phyloP scores from a whole-genome alignment of 1,140 invertebrate genomes.

The Heliconius hewitsoni region DNA sequence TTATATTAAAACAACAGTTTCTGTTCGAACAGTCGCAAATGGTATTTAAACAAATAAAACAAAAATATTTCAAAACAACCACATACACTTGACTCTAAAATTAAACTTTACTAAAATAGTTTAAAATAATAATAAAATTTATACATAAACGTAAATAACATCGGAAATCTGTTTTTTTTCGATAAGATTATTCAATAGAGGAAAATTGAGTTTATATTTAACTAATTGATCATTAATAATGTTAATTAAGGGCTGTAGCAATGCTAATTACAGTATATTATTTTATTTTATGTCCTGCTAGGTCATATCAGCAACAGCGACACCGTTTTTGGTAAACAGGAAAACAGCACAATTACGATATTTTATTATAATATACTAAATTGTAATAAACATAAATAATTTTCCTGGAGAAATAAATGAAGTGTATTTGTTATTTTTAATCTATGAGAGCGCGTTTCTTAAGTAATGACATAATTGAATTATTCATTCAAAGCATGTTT shows the following conservation, averaged over 20 bases:
- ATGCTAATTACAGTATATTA: constrained; percentile 27
- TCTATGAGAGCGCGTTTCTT: background rate
- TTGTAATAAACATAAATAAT: constrained; percentile 10
- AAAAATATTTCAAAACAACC: background rate
- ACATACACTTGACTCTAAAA: background rate
- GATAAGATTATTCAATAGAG: constrained; percentile 19
- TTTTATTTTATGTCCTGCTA: constrained; percentile 19
- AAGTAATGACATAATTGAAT: background rate
- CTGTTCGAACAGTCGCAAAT: too few species aligned
- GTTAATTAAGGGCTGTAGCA: constrained; percentile 26
- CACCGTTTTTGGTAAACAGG: constrained; percentile 34
- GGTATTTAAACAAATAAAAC: too few species aligned
- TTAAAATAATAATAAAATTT: background rate
- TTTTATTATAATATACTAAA: constrained; percentile 22
- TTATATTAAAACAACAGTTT: too few species aligned
- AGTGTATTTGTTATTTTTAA: constrained; percentile 8
- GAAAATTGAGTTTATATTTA: constrained; percentile 27
- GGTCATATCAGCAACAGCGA: background rate
- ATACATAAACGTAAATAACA: background rate
- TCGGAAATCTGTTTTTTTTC: background rate
- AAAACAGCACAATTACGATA: constrained; percentile 32
- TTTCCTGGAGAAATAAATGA: constrained; percentile 12
- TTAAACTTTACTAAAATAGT: background rate
- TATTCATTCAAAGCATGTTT: background rate
- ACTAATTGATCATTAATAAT: constrained; percentile 29